Conservation (phyloP, 1,140 invertebrate genomes). For the Trachymyrmex cornetzi region DNA sequence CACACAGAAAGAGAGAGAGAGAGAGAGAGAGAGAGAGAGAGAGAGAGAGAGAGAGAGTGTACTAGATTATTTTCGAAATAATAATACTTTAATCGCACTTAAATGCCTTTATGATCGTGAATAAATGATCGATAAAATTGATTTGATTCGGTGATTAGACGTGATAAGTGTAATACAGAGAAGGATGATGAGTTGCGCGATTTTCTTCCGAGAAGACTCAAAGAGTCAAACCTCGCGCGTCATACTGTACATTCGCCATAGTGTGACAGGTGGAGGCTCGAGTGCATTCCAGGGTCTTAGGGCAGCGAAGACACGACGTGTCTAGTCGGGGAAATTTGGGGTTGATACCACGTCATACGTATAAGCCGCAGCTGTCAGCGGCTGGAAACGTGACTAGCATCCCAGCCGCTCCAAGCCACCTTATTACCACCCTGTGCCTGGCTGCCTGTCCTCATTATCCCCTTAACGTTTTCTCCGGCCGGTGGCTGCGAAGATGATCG, state of each 20-base stretch:
- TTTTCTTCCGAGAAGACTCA: constrained; percentile 20
- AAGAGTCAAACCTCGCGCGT: constrained; percentile 1
- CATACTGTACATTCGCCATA: constrained; percentile 26
- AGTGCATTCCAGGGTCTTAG: constrained; percentile 85
- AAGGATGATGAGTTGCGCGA: not conserved
- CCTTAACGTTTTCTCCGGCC: constrained; percentile 84
- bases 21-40: no score
- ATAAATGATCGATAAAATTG: not conserved
- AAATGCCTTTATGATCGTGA: not conserved
- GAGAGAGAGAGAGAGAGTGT: no score
- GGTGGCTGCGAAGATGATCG: constrained; percentile 62
- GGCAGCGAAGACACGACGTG: constrained; percentile 83
- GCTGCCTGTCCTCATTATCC: constrained; percentile 86
- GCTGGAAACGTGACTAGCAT: constrained; percentile 86
- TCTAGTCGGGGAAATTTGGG: constrained; percentile 85
- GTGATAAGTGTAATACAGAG: not conserved
- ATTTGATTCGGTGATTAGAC: not conserved
- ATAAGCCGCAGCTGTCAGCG: constrained; percentile 87
- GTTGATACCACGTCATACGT: constrained; percentile 86
- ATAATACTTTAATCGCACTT: not conserved
- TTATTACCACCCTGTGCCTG: constrained; percentile 84
- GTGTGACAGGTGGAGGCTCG: constrained; percentile 83
- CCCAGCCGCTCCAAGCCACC: constrained; percentile 81
- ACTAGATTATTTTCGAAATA: not conserved
- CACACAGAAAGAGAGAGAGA: no score